These are phyloP conservation scores for Pao palembangensis DNA, from an alignment of 2,113 vertebrate species.

Conservation along the genomic window DNA sequence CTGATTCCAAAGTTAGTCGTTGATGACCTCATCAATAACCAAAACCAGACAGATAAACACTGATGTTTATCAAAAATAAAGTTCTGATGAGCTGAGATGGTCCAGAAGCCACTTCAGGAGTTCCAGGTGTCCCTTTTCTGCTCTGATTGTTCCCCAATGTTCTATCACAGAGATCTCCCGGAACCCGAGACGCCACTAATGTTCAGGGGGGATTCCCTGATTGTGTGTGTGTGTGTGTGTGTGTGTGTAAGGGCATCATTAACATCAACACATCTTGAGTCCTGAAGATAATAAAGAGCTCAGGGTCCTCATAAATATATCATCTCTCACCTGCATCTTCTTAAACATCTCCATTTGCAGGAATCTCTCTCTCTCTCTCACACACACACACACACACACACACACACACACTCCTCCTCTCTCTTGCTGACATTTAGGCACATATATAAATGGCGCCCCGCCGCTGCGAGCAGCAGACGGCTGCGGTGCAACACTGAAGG, in stretches of 20 bases:
- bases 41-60: not conserved
- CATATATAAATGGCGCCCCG: constrained; percentile 50
- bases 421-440: constrained; percentile 45
- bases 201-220: constrained; percentile 43
- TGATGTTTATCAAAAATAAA: too few relatives aligned
- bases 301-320: constrained; percentile 7
- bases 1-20: too few relatives aligned
- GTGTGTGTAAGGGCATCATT: not conserved
- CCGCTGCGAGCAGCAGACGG: constrained; percentile 10
- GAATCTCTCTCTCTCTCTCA: constrained; percentile 8
- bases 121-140: constrained; percentile 41
- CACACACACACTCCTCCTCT: not conserved
- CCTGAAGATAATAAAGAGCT: not conserved
- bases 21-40: not conserved
- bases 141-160: constrained; percentile 40
- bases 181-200: constrained; percentile 27
- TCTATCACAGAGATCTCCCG: constrained; percentile 48
- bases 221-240: constrained; percentile 1
- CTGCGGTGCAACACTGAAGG: constrained; percentile 26
- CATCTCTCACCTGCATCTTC: constrained; percentile 13
- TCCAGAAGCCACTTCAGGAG: constrained; percentile 12
- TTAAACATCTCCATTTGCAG: constrained; percentile 2
- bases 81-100: not conserved
- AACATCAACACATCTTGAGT: too few relatives aligned
- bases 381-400: not conserved